Conservation (phyloP, 2,888 invertebrate genomes). For the Dioctria rufipes region DNA sequence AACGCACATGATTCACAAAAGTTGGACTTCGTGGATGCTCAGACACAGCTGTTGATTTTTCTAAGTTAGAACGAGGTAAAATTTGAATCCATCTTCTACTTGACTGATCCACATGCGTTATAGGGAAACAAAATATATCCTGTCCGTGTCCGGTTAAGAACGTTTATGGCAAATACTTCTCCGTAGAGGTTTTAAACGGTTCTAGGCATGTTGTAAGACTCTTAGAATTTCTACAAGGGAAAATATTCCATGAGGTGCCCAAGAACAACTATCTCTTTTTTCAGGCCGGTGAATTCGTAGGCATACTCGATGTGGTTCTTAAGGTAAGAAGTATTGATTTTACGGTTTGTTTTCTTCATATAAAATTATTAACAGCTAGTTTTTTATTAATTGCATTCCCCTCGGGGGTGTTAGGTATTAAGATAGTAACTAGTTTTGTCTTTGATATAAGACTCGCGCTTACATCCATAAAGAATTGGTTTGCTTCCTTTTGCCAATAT, state of each 20-base stretch:
- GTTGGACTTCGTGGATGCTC: slow-evolving; percentile 79
- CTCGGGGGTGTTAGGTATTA: no score
- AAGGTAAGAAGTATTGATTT: slow-evolving; percentile 72
- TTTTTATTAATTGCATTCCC: no score
- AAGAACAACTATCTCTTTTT: slow-evolving; percentile 77
- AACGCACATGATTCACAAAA: slow-evolving; percentile 87
- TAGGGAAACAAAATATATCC: slow-evolving; percentile 75
- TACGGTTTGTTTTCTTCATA: no score
- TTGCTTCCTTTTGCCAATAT: no score
- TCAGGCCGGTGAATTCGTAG: slow-evolving; percentile 82
- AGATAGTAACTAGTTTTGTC: no score
- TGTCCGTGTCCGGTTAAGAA: slow-evolving; percentile 83
- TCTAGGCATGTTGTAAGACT: slow-evolving; percentile 81
- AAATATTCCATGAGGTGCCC: slow-evolving; percentile 77
- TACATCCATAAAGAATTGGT: no score
- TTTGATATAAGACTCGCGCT: no score
- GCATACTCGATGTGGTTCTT: slow-evolving; percentile 78
- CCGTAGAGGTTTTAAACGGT: slow-evolving; percentile 72
- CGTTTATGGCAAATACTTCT: slow-evolving; percentile 77
- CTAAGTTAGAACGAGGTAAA: slow-evolving; percentile 74
- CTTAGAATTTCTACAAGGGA: slow-evolving; percentile 83
- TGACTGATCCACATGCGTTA: slow-evolving; percentile 56
- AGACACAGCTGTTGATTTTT: slow-evolving; percentile 81
- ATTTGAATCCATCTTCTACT: slow-evolving; percentile 34
- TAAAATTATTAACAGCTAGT: no score